Percentiles rank a stretch among this genome's conserved stretches.
Conservation (phyloP, 2,888 invertebrate species). For the Frankliniella intonsa region DNA sequence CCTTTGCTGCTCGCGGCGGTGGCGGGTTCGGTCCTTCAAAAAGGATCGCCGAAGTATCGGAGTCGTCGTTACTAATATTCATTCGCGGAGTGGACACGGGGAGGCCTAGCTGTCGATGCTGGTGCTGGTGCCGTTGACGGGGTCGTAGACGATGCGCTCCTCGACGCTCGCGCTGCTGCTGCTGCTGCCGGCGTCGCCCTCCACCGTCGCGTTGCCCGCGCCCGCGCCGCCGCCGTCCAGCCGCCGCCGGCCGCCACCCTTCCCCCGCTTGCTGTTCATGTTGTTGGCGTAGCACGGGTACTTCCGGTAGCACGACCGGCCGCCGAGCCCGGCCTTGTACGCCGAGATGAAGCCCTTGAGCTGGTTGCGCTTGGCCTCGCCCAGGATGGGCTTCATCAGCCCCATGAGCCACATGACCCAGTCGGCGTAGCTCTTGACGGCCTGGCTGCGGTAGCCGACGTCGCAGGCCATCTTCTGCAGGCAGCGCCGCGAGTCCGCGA, state of each 20-base stretch:
- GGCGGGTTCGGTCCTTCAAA: too few species aligned
- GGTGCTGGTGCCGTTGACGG: background rate
- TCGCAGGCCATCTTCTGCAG: slow-evolving; percentile 24
- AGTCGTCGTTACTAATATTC: background rate
- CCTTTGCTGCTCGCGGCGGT: too few species aligned
- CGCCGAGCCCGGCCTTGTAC: slow-evolving; percentile 8
- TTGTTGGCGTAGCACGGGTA: slow-evolving; percentile 22
- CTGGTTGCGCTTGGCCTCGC: background rate
- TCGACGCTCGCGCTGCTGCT: slow-evolving; percentile 7
- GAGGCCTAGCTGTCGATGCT: background rate
- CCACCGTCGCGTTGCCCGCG: background rate
- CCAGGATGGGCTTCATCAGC: slow-evolving; percentile 4
- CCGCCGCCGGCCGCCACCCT: background rate
- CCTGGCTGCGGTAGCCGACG: slow-evolving; percentile 18
- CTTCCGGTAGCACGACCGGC: slow-evolving; percentile 10
- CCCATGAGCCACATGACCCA: background rate
- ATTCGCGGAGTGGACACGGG: background rate
- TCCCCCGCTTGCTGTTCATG: background rate
- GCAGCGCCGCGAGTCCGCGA: slow-evolving; percentile 5
- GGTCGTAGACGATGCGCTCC: slow-evolving; percentile 19
- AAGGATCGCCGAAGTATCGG: too few species aligned
- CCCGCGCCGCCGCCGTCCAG: background rate
- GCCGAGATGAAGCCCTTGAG: slow-evolving; percentile 11
- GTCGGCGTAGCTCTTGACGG: slow-evolving; percentile 16
- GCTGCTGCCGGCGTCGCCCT: background rate